Base-by-base conservation (phyloP, 2,797 vertebrate genomes). In the Gila robusta region DNA sequence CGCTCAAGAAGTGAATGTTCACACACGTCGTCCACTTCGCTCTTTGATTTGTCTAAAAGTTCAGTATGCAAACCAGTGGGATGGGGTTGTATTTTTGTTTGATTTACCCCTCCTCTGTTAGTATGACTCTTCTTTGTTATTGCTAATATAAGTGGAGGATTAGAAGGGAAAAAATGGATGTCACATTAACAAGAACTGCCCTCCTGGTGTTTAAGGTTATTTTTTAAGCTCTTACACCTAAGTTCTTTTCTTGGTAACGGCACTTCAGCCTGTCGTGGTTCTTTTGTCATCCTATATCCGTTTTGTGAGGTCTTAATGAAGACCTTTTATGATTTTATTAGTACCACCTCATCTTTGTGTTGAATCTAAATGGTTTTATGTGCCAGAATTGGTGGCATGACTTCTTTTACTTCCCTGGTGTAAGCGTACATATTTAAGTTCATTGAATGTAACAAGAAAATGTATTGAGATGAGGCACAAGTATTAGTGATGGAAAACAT, bases 1-100 rank as follows among this genome's bases (percentile, higher is more conserved):
- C 98, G 90, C 94, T 99, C 91, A 98, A 98, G 78, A 98, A 99
- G 92, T 99, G 96, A 97, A 96, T 91, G 91, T 94, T 93, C 86
- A 83, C 89, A 73, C 39, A 77, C 44, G 12, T 37, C 8, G 8
- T 73, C 80, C 17, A 78, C 41, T 26, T 74, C 69, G 32, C 62
- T 70, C 47, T 41, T 35, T 17, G 23, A 84, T 85, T 88, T 80
- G 79, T 84, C 91, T 93, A 93, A 77, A 67, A 91, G 81, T 79
- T 87, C 88, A 90, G 91, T 90, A 91, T 88, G 92, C 92, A 94
- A 92, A 92, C 94, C 90, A 93, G 89, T 86, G 90, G 89, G 91
- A 89, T 91, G 92, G 94, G 76, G 52, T 44, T 19, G 67, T 92
- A 88, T 81, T 93, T 90, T 95, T 94, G 94, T 87, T 86, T 66